Percentiles rank a stretch among this genome's conserved stretches.
Evolutionary conservation across 2,888 invertebrate genomes (phyloP).

Genomic region (Ophion obscuratus): DNA sequence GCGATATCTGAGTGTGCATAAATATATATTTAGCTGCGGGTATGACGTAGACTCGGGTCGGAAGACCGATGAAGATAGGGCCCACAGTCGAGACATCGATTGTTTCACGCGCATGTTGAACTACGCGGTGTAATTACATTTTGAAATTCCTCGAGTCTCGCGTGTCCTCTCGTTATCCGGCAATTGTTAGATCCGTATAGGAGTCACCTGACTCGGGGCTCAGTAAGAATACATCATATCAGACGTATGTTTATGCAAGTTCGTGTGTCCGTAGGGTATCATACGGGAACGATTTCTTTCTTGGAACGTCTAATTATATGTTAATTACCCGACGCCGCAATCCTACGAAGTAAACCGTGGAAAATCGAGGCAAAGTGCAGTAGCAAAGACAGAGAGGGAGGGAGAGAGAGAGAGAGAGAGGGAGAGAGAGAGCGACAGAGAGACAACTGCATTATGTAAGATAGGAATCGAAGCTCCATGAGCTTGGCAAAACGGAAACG

Average conservation of each 20-base stretch:
- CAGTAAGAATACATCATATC: slow-evolving; percentile 2
- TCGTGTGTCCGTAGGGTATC: not conserved
- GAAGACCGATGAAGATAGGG: no score
- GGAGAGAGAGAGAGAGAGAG: not conserved
- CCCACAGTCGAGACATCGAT: no score
- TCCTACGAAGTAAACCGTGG: slow-evolving; percentile 63
- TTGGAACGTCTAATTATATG: slow-evolving; percentile 55
- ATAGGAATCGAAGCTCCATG: slow-evolving; percentile 44
- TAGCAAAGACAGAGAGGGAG: not conserved
- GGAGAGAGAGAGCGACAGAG: not conserved
- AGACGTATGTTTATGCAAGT: not conserved
- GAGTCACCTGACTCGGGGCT: slow-evolving; percentile 52
- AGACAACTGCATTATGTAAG: slow-evolving; percentile 49
- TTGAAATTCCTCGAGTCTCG: not conserved
- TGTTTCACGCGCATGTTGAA: no score
- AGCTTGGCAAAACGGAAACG: slow-evolving; percentile 55
- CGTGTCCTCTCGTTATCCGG: not conserved
- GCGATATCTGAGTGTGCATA: no score
- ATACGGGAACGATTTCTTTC: slow-evolving; percentile 37
- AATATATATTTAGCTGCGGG: no score
- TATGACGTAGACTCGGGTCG: no score
- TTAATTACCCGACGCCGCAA: slow-evolving; percentile 49
- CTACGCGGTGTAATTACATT: not conserved
- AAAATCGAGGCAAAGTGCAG: slow-evolving; percentile 27
- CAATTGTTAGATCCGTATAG: not conserved